Evolutionary conservation across 1,140 invertebrate genomes (phyloP).

Genomic region (Dolichoris vasculosae): DNA sequence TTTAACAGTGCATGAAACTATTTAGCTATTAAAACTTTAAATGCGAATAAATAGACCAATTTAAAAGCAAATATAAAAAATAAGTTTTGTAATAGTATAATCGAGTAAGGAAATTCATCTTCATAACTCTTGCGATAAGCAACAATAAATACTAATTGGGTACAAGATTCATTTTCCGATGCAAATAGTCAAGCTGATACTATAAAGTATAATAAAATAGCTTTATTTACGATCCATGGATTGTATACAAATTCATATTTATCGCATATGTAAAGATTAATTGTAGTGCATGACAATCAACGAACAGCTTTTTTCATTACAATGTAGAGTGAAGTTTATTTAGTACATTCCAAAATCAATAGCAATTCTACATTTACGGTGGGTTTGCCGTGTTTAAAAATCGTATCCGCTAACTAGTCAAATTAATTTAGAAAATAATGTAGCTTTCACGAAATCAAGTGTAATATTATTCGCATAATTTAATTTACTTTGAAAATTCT

Average conservation of each 20-base stretch:
- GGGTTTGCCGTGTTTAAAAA: too few relatives aligned
- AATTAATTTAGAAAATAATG: not conserved
- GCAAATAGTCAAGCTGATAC: not conserved
- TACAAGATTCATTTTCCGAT: not conserved
- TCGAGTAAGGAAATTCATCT: not conserved
- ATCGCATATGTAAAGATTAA: too few relatives aligned
- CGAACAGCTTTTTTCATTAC: too few relatives aligned
- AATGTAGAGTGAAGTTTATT: too few relatives aligned
- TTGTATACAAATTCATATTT: not conserved
- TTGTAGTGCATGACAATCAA: too few relatives aligned
- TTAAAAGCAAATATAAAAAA: too few relatives aligned
- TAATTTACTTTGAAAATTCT: too few relatives aligned
- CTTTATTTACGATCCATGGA: not conserved
- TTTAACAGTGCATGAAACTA: too few relatives aligned
- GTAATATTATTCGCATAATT: too few relatives aligned
- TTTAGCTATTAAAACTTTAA: not conserved
- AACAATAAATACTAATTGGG: not conserved
- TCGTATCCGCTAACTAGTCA: too few relatives aligned
- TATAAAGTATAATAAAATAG: not conserved
- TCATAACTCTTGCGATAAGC: not conserved
- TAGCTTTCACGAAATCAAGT: too few relatives aligned
- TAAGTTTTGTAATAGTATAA: not conserved
- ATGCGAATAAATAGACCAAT: not conserved
- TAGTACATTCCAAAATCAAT: not conserved
- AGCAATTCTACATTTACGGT: not conserved